These are phyloP conservation scores for Sebastes trivittatus DNA, from an alignment of 2,797 vertebrate species.

Conservation along the genomic window DNA sequence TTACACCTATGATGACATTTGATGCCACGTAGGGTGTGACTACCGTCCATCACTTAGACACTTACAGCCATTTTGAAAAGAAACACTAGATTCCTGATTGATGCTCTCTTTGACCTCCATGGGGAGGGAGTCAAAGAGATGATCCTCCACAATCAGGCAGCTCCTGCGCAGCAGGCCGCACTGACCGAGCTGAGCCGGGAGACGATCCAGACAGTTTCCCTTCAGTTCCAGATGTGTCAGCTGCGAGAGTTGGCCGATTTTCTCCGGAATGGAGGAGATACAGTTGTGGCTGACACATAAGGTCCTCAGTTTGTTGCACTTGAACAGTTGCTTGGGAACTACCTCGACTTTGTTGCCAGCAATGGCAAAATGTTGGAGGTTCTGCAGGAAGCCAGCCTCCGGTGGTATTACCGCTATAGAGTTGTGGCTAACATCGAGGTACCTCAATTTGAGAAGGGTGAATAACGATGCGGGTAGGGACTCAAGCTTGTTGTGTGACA, in stretches of 20 bases:
- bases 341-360: conserved; percentile 94
- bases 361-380: conserved; percentile 94
- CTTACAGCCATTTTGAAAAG: conserved; percentile 90
- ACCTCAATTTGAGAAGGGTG: conserved; percentile 93
- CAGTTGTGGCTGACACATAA: conserved; percentile 95
- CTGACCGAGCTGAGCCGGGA: conserved; percentile 91
- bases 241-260: conserved; percentile 89
- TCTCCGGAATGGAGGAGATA: conserved; percentile 90
- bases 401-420: conserved; percentile 88
- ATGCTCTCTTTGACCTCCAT: conserved; percentile 93
- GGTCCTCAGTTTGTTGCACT: conserved; percentile 93
- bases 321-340: conserved; percentile 96
- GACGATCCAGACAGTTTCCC: conserved; percentile 95
- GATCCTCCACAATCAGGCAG: conserved; percentile 94
- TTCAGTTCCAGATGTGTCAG: conserved; percentile 95
- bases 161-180: conserved; percentile 91
- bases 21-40: neutral
- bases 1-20: neutral
- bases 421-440: conserved; percentile 95
- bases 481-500: conserved; percentile 98
- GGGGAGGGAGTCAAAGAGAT: conserved; percentile 95
- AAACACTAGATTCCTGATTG: conserved; percentile 89
- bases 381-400: conserved; percentile 93
- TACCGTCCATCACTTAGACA: conserved; percentile 69
- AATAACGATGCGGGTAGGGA: conserved; percentile 91